Conservation (phyloP, 2,113 vertebrate species). For the Tyto alba region DNA sequence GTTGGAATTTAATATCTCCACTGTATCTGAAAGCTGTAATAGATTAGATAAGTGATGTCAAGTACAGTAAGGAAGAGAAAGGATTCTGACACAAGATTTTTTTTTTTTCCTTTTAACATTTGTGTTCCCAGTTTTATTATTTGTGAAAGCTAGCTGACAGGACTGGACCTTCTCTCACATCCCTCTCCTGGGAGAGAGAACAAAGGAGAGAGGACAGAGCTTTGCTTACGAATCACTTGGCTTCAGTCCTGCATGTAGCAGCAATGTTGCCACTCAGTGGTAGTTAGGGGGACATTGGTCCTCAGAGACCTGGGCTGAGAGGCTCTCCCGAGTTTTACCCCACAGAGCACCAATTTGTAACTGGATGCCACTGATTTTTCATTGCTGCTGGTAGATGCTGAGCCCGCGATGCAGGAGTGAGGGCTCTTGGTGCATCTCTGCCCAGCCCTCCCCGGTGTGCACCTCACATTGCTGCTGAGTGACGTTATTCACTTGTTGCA, state of each 20-base stretch:
- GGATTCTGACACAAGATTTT: not conserved
- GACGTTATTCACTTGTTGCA: not conserved
- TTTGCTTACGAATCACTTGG: not conserved
- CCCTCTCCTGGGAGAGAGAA: not conserved
- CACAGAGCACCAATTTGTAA: not conserved
- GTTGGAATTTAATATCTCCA: not conserved
- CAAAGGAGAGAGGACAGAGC: not conserved
- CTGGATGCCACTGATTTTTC: not conserved
- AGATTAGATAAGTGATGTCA: slow-evolving; percentile 4
- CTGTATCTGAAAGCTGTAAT: not conserved
- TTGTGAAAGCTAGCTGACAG: not conserved
- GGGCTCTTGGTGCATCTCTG: not conserved
- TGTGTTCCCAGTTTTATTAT: not conserved
- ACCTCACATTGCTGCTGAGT: not conserved
- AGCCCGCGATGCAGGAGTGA: not conserved
- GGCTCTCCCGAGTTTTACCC: not conserved
- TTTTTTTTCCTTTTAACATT: not conserved
- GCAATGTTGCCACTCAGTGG: fast-evolving
- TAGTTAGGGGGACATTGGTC: not conserved
- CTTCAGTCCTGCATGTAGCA: not conserved
- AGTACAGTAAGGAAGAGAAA: not conserved
- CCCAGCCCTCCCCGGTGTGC: not conserved
- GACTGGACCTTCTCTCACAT: not conserved
- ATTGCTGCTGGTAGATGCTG: not conserved
- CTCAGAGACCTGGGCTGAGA: not conserved